Base-by-base conservation (phyloP, 1,140 invertebrate species). In the Zaprionus taronus region DNA sequence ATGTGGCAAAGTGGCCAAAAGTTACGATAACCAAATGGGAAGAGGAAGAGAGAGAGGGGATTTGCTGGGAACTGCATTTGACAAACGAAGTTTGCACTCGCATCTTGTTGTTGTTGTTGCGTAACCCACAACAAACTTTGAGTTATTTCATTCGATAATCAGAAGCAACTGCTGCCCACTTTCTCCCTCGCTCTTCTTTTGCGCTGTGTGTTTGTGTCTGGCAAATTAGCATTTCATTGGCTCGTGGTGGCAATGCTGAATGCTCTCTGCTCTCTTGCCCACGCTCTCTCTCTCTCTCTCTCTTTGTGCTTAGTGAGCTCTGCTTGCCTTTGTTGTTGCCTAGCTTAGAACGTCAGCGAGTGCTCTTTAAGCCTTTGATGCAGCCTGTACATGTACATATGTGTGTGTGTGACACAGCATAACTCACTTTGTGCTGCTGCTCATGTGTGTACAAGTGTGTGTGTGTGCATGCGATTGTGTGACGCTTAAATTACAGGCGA, bases 1-100 rank as follows among this genome's bases (percentile, higher is more conserved):
- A 89, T 89, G 75, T 89, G 79, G 65, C 51, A 79, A 84, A 87
- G 81, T 89, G 84, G 83, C 60, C 74, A 79, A 81, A 89, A 87
- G 81, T 89, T 89, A 81, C 74, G 73, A 64, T 58, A 72, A 34
- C 34, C 36, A 57, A 71, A 69, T 69, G 74, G 70, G 47, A 68
- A 31, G 44, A 65, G 57, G 68, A 31, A 11, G 65, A 70, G 60
- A 66, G 38, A 47, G 55, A 36, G 56, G 14, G 38, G 6, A 26
- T 57, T 14, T 62, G 57, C 68, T 62, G 65, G 47, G 49, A 86
- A 86, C 76, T 86, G 83, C 83, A 83, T 85, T 79, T 72, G 73
- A 56, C 73, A 85, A 74, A 79, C 62, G 67, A 71, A 55, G 60
- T 72, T 68, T 65, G 36, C 56, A 22, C 24, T 38, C 44, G 55